phyloP scores from a whole-genome alignment of 2,888 invertebrate species.

The Cabera pusaria region DNA sequence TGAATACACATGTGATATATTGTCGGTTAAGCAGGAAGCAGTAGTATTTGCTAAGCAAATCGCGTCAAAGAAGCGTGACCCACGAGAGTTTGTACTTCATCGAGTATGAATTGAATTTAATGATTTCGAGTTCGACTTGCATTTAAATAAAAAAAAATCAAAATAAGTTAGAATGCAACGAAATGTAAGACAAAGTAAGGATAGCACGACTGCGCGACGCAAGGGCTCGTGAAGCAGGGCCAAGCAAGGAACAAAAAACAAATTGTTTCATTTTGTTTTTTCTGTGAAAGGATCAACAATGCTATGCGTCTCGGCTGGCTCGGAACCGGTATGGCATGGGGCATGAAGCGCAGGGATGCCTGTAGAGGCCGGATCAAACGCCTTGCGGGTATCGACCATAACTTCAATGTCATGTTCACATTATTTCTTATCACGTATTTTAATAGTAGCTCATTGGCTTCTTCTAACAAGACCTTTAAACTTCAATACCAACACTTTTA shows the following conservation, averaged over 20 bases:
- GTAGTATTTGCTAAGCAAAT: conserved; percentile 63
- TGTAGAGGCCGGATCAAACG: conserved; percentile 54
- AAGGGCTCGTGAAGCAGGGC: conserved; percentile 33
- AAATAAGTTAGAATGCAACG: conserved; percentile 20
- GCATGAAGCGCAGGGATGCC: conserved; percentile 35
- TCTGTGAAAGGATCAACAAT: conserved; percentile 73
- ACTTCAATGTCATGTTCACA: conserved; percentile 55
- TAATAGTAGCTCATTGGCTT: no score
- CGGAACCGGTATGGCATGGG: conserved; percentile 67
- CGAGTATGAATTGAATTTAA: conserved; percentile 40
- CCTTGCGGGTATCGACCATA: conserved; percentile 62
- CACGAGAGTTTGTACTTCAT: conserved; percentile 50
- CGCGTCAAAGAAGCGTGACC: conserved; percentile 63
- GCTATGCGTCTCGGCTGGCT: conserved; percentile 62
- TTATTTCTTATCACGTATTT: no score
- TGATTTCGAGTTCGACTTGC: conserved; percentile 22
- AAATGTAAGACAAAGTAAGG: conserved; percentile 42
- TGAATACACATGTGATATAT: conserved; percentile 7
- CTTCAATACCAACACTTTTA: no score
- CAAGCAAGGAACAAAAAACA: conserved; percentile 54
- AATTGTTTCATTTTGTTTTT: conserved; percentile 75
- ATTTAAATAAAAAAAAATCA: conserved; percentile 19
- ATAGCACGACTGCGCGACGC: conserved; percentile 42
- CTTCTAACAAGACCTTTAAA: no score
- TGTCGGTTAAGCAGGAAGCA: conserved; percentile 47